These are phyloP conservation scores for Meleagris gallopavo DNA, from an alignment of 2,113 vertebrate species.

Conservation along the genomic window DNA sequence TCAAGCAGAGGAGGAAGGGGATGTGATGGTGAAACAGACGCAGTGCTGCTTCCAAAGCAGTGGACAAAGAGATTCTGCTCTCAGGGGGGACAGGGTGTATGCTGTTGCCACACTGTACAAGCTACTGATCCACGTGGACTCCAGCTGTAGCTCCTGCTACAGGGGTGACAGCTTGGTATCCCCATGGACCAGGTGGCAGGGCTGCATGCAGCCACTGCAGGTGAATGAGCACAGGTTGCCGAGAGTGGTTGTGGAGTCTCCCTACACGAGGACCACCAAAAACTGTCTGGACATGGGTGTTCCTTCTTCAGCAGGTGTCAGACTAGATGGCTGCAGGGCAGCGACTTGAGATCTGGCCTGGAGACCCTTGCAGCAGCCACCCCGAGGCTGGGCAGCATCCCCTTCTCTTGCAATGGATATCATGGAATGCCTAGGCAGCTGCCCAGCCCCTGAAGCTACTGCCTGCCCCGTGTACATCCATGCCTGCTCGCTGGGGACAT, in stretches of 20 bases:
- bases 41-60: accelerated
- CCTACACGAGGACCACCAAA: background rate
- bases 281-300: background rate
- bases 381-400: background rate
- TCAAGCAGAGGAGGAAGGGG: background rate
- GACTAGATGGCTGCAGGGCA: background rate
- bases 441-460: background rate
- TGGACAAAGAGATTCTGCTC: accelerated
- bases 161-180: accelerated
- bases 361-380: accelerated
- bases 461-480: background rate
- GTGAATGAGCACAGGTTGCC: background rate
- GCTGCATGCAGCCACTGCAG: background rate
- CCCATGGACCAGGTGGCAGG: background rate
- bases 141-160: accelerated
- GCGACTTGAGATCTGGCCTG: accelerated
- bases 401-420: background rate
- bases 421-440: background rate
- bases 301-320: background rate
- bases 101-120: accelerated
- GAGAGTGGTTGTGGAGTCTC: background rate
- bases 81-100: background rate
- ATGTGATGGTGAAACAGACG: accelerated
- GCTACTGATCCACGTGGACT: accelerated
- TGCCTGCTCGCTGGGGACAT: accelerated